Conservation (phyloP, 2,797 vertebrate species). For the Halcyon badia region DNA sequence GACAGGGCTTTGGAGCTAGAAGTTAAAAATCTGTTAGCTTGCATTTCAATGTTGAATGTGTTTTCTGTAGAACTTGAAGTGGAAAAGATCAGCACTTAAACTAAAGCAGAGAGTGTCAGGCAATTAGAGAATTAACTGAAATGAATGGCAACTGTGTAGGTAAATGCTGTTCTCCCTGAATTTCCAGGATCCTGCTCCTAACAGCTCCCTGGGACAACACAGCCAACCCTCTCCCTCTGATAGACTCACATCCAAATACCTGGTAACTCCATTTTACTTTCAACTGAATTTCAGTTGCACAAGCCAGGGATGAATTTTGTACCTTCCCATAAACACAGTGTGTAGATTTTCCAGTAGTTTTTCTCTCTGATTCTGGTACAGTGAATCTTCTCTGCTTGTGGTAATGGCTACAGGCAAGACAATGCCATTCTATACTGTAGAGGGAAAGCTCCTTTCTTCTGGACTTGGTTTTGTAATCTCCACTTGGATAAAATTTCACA, state of each 20-base stretch:
- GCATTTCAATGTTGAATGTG: not conserved
- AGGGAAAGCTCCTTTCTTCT: not conserved
- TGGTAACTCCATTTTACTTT: not conserved
- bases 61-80: not conserved
- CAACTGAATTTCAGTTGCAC: not conserved
- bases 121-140: not conserved
- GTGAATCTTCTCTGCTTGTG: not conserved
- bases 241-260: not conserved
- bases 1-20: not conserved
- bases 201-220: not conserved
- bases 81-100: not conserved
- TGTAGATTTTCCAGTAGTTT: not conserved
- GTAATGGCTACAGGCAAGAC: not conserved
- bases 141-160: not conserved
- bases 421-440: not conserved
- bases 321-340: not conserved
- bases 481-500: not conserved
- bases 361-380: not conserved
- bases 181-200: not conserved
- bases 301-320: not conserved
- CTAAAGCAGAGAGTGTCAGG: not conserved
- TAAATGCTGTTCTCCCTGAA: not conserved
- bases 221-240: not conserved
- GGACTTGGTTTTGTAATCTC: not conserved
- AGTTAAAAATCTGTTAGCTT: not conserved